Evolutionary conservation across 2,888 invertebrate species (phyloP).

Genomic region (Himalopsyche tibetana): DNA sequence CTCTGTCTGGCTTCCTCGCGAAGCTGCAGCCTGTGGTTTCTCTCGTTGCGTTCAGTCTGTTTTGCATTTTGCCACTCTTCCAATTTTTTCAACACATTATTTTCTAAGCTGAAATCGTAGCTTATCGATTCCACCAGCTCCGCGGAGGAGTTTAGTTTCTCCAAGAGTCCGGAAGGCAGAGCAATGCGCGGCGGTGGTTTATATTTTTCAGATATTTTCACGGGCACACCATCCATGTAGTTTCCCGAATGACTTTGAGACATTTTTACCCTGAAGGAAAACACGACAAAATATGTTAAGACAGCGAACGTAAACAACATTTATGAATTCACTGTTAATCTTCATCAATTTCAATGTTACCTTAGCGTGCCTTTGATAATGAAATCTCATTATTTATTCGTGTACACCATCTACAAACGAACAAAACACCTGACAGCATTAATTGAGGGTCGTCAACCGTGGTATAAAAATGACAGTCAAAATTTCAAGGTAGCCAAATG

Average conservation of each 20-base stretch:
- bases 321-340: constrained; percentile 25
- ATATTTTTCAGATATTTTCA: constrained; percentile 92
- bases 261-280: constrained; percentile 55
- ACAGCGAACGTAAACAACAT: constrained; percentile 23
- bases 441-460: constrained; percentile 49
- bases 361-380: constrained; percentile 50
- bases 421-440: constrained; percentile 54
- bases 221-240: constrained; percentile 88
- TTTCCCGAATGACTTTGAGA: constrained; percentile 59
- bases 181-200: constrained; percentile 84
- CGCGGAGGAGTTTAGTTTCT: constrained; percentile 71
- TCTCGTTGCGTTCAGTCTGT: constrained; percentile 79
- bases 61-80: constrained; percentile 83
- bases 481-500: constrained; percentile 49
- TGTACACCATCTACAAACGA: constrained; percentile 51
- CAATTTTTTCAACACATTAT: constrained; percentile 83
- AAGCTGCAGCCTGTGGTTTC: constrained; percentile 79
- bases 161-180: constrained; percentile 74
- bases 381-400: constrained; percentile 57
- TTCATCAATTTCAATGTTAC: constrained; percentile 50
- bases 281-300: constrained; percentile 28
- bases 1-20: constrained; percentile 78
- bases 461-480: constrained; percentile 45
- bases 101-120: constrained; percentile 86
- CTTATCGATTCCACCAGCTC: constrained; percentile 72